phyloP scores from a whole-genome alignment of 2,113 vertebrate species.

The Bubo bubo region DNA sequence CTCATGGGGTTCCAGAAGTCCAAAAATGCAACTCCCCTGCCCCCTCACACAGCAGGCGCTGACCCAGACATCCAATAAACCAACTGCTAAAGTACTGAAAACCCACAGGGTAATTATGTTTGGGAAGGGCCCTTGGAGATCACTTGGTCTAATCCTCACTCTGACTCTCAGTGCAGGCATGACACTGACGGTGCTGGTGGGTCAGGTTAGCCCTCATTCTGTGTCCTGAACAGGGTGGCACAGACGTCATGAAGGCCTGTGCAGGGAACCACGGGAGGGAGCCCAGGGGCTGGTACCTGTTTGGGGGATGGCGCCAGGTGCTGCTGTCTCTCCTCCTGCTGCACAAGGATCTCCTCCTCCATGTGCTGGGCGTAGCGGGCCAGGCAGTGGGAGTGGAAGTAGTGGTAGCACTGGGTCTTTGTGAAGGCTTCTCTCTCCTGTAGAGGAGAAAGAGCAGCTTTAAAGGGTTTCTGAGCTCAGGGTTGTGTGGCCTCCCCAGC shows the following conservation, averaged over 20 bases:
- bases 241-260: not conserved
- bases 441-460: not conserved
- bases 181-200: not conserved
- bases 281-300: conserved; percentile 27
- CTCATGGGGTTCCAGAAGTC: not conserved
- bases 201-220: not conserved
- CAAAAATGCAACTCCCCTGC: not conserved
- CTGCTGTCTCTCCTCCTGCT: conserved; percentile 81
- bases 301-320: conserved; percentile 57
- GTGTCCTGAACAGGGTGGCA: not conserved
- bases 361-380: conserved; percentile 90
- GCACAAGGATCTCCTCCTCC: conserved; percentile 82
- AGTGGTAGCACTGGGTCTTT: conserved; percentile 94
- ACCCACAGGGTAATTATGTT: not conserved
- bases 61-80: not conserved
- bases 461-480: not conserved
- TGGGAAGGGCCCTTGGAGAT: not conserved
- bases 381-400: conserved; percentile 96
- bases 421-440: conserved; percentile 92
- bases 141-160: not conserved
- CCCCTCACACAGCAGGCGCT: not conserved
- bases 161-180: not conserved
- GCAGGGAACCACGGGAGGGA: not conserved
- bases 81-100: not conserved
- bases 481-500: not conserved